phyloP scores from a whole-genome alignment of 2,113 vertebrate species.

The Cheilinus undulatus region DNA sequence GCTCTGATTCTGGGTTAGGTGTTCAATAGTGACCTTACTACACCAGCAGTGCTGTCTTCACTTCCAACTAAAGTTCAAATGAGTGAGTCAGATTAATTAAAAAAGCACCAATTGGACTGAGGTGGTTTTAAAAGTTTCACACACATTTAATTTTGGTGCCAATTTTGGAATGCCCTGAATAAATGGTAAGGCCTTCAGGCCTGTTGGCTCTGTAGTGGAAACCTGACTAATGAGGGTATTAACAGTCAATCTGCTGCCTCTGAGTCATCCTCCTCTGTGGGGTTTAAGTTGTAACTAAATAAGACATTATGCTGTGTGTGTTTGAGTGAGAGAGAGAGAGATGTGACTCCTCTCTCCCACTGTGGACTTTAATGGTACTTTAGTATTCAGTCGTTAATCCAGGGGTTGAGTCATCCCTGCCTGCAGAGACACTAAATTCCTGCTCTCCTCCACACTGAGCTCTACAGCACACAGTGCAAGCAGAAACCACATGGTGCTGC shows the following conservation, averaged over 20 bases:
- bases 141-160: conserved; percentile 35
- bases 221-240: conserved; percentile 69
- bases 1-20: not conserved
- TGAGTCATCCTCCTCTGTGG: conserved; percentile 61
- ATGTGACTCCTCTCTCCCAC: conserved; percentile 59
- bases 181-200: conserved; percentile 42
- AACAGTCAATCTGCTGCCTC: conserved; percentile 53
- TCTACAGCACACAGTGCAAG: conserved; percentile 43
- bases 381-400: conserved; percentile 74
- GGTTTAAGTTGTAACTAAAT: conserved; percentile 65
- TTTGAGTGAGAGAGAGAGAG: conserved; percentile 27
- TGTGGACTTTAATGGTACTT: conserved; percentile 68
- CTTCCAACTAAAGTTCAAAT: conserved; percentile 6
- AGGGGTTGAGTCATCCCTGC: conserved; percentile 76
- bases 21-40: not conserved
- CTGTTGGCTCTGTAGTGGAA: conserved; percentile 54
- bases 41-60: not conserved
- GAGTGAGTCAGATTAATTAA: conserved; percentile 25
- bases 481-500: conserved; percentile 43
- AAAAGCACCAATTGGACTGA: conserved; percentile 9
- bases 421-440: conserved; percentile 81
- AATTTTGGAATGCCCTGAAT: conserved; percentile 28
- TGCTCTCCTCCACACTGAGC: conserved; percentile 71
- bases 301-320: conserved; percentile 52
- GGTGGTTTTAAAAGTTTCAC: conserved; percentile 30